A percentile compares a stretch with the other conserved stretches of the same genome.
Evolutionary conservation across 1,140 invertebrate species (phyloP).

Genomic region (Drosophila suzukii): DNA sequence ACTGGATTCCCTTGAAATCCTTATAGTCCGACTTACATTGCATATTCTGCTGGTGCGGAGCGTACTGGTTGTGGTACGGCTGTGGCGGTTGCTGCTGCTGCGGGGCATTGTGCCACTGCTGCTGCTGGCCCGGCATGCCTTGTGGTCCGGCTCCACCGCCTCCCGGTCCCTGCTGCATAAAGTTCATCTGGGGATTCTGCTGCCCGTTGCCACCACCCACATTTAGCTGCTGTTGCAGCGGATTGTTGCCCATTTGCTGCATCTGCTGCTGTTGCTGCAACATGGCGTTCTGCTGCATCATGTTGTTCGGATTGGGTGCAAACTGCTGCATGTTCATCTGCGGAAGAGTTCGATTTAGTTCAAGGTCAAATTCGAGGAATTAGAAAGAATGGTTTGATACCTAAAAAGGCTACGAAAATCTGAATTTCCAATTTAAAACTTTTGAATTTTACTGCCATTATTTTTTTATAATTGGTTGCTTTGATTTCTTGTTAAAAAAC

Average conservation of each 20-base stretch:
- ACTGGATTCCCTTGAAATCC: neutral
- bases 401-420: constrained; percentile 2
- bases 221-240: constrained; percentile 73
- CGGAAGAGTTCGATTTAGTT: neutral
- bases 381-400: neutral
- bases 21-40: constrained; percentile 49
- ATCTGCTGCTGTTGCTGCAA: constrained; percentile 74
- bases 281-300: constrained; percentile 76
- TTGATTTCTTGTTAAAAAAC: neutral
- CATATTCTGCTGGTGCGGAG: constrained; percentile 68
- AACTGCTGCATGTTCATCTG: constrained; percentile 81
- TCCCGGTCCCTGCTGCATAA: constrained; percentile 68
- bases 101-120: constrained; percentile 70
- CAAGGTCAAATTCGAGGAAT: neutral
- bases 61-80: constrained; percentile 72
- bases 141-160: constrained; percentile 60
- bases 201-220: constrained; percentile 69
- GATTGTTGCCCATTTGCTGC: constrained; percentile 71
- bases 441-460: neutral
- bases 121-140: constrained; percentile 60
- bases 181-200: constrained; percentile 77
- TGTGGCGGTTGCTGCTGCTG: constrained; percentile 75
- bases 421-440: neutral
- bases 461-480: neutral
- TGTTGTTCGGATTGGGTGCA: constrained; percentile 71